Base-by-base conservation (phyloP, 2,888 invertebrate genomes). In the Diaprepes abbreviatus region DNA sequence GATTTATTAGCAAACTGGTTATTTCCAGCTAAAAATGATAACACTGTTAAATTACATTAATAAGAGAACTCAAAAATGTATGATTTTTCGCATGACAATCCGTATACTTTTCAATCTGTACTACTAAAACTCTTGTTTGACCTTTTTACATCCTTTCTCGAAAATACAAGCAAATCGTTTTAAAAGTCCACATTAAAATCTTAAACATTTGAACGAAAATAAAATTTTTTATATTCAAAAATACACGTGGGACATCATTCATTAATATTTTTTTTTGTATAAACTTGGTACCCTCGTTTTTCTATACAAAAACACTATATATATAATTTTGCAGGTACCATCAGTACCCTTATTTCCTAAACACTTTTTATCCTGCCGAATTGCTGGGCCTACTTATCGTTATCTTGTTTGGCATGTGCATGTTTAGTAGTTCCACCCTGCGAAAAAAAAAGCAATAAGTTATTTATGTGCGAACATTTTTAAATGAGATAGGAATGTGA, bases 361-460 rank as follows among this genome's bases (percentile, higher is more conserved):
- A 17, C 1, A 5, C 5, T 50, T 16, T 28, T 77, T 79, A 83
- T 73, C 84, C 84, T 28, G 83, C 82, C 17, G 83, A 83, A 78
- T 83, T 83, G 65, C 75, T 81, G 19, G 82, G 82, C 67, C 83
- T 74, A 64, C 74, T 80, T 57, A 89, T 84, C 77, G 89, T 90
- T 76, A 92, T 91, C 77, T 87, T 88, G 80, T 92, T 92, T 3
- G 92, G 91, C 48, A 89, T 86, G 31, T 91, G 91, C 90, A 93
- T 91, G 68, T 88, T 87, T 75, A 86, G 85, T 60, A 93, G 88
- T 77, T 92, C 92, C 82, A 86, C 83, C 80, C 91, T 91, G 85
- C 67, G 76, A 76, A 9, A 24, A 71, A 35, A 52, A 57, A 40
- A n/a, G n/a, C n/a, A n/a, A n/a, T n/a, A n/a, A n/a, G n/a, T n/a